These are phyloP conservation scores for Hemicentrotus pulcherrimus DNA, from an alignment of 35 echinoderm and acorn worm genomes.

Conservation along the genomic window DNA sequence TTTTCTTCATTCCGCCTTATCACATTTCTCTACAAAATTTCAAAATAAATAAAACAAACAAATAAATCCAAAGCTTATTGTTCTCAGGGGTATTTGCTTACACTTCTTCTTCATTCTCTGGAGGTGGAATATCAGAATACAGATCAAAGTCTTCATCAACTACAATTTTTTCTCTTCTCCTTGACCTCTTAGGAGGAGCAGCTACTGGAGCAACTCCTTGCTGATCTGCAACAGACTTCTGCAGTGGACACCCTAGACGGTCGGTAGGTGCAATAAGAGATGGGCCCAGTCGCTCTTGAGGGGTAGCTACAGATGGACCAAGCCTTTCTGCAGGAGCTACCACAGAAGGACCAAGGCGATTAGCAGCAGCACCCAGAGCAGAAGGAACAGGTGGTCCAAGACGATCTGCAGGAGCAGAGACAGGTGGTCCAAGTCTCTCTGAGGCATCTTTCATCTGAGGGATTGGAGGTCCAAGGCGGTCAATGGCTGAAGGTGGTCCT, in stretches of 20 bases:
- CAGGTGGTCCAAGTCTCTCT: constrained; percentile 29
- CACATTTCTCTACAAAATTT: neutral
- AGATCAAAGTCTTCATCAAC: constrained; percentile 37
- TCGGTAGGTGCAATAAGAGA: neutral
- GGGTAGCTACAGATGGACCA: neutral
- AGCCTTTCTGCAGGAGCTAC: neutral
- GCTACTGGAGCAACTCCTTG: neutral
- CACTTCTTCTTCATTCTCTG: constrained; percentile 24
- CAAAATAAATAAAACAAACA: too few relatives aligned
- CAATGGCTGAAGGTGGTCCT: constrained; percentile 8
- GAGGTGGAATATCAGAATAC: constrained; percentile 51
- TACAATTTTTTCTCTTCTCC: neutral
- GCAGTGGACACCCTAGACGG: neutral
- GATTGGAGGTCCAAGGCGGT: constrained; percentile 22
- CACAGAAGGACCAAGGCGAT: neutral
- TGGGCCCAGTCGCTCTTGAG: neutral
- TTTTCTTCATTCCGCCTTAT: neutral
- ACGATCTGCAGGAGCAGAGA: neutral
- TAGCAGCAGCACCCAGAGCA: constrained; percentile 18
- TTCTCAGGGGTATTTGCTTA: neutral
- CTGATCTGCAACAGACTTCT: neutral
- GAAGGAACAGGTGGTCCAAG: neutral
- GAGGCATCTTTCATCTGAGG: neutral
- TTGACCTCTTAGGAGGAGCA: neutral
- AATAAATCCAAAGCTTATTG: neutral